Evolutionary conservation across 2,113 vertebrate species (phyloP).

Genomic region (Gymnogyps californianus): DNA sequence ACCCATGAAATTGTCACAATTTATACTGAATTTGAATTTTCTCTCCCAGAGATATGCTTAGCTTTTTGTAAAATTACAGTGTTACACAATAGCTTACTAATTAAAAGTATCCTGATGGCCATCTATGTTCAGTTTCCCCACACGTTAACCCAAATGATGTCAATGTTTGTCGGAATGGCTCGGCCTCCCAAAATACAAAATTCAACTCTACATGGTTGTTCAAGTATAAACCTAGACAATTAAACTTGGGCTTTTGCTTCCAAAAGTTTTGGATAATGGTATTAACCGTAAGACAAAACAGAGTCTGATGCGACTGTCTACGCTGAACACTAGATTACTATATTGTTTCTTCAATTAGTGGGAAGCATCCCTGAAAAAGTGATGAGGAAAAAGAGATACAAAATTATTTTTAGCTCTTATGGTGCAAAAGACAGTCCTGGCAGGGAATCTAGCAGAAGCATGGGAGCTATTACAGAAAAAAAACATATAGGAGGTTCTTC

Average conservation of each 20-base stretch:
- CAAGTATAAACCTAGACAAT: neutral
- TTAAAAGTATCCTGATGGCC: neutral
- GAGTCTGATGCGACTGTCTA: neutral
- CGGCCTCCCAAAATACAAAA: neutral
- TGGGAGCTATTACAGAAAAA: neutral
- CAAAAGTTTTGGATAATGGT: neutral
- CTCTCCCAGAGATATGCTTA: neutral
- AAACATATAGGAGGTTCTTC: neutral
- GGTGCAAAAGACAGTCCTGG: neutral
- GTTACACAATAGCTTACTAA: neutral
- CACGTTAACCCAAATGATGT: neutral
- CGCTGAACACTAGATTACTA: neutral
- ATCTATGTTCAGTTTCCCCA: neutral
- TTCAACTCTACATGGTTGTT: neutral
- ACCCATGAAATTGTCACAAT: neutral
- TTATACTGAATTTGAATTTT: neutral
- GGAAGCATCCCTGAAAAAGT: neutral
- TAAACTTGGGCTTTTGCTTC: neutral
- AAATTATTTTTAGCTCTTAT: neutral
- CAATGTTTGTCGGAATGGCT: rapidly evolving
- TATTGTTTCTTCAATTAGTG: neutral
- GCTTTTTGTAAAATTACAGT: neutral
- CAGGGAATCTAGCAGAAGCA: neutral
- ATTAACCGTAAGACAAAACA: neutral
- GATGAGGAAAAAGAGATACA: neutral